phyloP scores from a whole-genome alignment of 2,888 invertebrate species.

The Papilio elwesi region DNA sequence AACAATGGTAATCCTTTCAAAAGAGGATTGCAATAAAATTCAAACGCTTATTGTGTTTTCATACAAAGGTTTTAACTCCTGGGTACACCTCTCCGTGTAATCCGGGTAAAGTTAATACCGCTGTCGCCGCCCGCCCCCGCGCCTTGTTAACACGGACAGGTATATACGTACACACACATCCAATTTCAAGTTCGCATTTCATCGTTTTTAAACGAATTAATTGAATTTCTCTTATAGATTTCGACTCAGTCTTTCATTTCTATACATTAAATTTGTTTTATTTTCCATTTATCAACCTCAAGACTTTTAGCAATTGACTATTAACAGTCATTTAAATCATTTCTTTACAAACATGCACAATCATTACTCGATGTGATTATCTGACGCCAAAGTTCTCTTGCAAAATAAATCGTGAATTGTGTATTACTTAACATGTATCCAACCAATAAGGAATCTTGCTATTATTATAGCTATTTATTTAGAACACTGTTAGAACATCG shows the following conservation, averaged over 20 bases:
- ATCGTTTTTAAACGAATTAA: constrained; percentile 22
- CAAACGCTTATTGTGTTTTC: not conserved
- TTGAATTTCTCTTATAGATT: constrained; percentile 13
- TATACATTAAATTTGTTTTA: too few relatives aligned
- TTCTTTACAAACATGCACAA: too few relatives aligned
- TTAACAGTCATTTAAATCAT: too few relatives aligned
- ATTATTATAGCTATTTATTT: too few relatives aligned
- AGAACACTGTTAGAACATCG: not conserved
- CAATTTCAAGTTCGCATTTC: constrained; percentile 18
- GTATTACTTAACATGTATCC: too few relatives aligned
- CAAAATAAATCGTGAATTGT: too few relatives aligned
- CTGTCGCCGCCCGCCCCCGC: not conserved
- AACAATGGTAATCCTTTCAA: not conserved
- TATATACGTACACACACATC: not conserved
- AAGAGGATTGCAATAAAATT: constrained; percentile 12
- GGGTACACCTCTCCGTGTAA: constrained; percentile 5
- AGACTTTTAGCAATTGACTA: too few relatives aligned
- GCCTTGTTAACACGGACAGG: not conserved
- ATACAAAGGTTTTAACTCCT: constrained; percentile 8
- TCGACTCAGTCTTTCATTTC: too few relatives aligned
- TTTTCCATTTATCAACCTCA: too few relatives aligned
- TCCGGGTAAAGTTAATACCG: constrained; percentile 10
- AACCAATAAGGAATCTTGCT: too few relatives aligned
- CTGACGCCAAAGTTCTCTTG: too few relatives aligned
- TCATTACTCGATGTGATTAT: too few relatives aligned